Conservation (phyloP, 30 jellyfish, hydroid and myxozoan species). For the Aurelia aurita region DNA sequence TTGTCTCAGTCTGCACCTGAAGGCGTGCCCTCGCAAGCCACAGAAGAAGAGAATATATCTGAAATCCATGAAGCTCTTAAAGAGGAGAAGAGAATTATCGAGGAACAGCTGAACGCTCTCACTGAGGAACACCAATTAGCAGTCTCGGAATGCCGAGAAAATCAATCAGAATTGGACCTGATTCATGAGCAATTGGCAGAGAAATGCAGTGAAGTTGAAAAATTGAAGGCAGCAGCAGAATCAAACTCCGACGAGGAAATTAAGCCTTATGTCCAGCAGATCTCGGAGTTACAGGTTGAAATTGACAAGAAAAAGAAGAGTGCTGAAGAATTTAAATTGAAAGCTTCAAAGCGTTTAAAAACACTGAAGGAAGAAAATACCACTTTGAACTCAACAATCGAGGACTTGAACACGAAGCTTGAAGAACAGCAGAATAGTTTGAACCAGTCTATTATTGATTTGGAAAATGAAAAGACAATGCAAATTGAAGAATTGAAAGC, state of each 20-base stretch:
- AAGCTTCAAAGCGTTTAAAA: conserved; percentile 22
- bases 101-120: not conserved
- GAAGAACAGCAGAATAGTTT: conserved; percentile 16
- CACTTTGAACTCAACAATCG: conserved; percentile 19
- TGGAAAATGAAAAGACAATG: conserved; percentile 16
- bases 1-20: not conserved
- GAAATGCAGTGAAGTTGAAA: conserved; percentile 14
- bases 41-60: not conserved
- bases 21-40: not conserved
- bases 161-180: conserved; percentile 28
- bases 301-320: conserved; percentile 34
- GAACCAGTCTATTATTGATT: not conserved
- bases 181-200: conserved; percentile 36
- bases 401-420: conserved; percentile 15
- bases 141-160: conserved; percentile 22
- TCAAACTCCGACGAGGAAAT: conserved; percentile 3
- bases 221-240: not conserved
- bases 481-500: conserved; percentile 6
- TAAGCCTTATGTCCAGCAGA: conserved; percentile 32
- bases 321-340: conserved; percentile 33
- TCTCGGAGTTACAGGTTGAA: conserved; percentile 5
- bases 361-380: conserved; percentile 35
- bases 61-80: not conserved
- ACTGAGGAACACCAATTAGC: not conserved
- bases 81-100: conserved; percentile 14